Evolutionary conservation across 2,113 vertebrate species (phyloP), one percentile per base, ranked within the genome.

Genomic region (Azemiops feae): DNA sequence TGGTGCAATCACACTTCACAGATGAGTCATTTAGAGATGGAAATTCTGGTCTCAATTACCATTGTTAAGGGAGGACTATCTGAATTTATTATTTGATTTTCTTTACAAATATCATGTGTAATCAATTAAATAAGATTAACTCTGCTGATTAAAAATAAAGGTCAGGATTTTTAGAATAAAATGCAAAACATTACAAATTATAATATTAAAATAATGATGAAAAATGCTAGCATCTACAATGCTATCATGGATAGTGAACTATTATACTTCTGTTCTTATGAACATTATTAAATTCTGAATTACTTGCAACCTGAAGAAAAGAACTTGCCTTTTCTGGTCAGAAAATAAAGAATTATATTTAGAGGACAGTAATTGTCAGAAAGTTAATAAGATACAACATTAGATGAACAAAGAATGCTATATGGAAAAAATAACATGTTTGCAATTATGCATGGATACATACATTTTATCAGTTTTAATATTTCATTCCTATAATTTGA

Each of bases 371-470:
- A 11, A 8, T 93, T 60, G 89, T 90, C 93, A 96, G 87, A 89
- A 93, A 94, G 94, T 94, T 95, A 95, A 95, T 93, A 90, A 93
- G 93, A 34, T 94, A 23, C 88, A 94, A 47, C n/a, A 23, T 25
- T 95, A 60, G 57, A 90, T 93, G 93, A 95, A 94, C 52, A 93
- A 92, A 91, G 39, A 95, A 88, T 3, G 91, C 94, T 39, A 94
- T 94, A 91, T 18, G 91, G 58, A 39, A 95, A 50, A 93, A 25
- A 91, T 91, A 94, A 93, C 0, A 0, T 53, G 34, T 39, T 23
- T 87, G 39, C 0, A 90, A 93, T 92, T 93, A 39, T 60, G 14
- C 50, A 12, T 92, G 18, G 9, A 92, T 58, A 87, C 90, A 88
- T 92, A 64, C 10, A 64, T 94, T 92, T n/a, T 92, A 57, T 93